Evolutionary conservation across 2,797 vertebrate genomes (phyloP).

Genomic region (Brachyrhaphis roseni): DNA sequence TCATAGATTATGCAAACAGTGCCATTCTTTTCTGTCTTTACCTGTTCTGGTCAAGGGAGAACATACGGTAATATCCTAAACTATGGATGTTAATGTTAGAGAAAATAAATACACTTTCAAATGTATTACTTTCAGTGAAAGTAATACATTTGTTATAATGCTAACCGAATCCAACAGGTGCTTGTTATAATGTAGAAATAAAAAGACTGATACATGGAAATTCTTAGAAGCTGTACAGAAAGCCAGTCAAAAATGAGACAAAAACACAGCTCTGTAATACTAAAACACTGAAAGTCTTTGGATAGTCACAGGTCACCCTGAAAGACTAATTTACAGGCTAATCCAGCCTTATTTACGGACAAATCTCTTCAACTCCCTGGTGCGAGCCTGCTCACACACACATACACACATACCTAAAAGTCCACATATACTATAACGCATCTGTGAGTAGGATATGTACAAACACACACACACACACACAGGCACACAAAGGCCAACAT

Average conservation of each 20-base stretch:
- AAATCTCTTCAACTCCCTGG: constrained; percentile 35
- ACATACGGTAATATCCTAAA: not conserved
- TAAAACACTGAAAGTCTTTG: not conserved
- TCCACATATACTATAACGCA: constrained; percentile 8
- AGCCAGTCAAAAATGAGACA: constrained; percentile 13
- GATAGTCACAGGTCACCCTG: constrained; percentile 30
- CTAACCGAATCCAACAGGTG: not conserved
- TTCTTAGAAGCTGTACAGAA: constrained; percentile 15
- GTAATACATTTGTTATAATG: too few relatives aligned
- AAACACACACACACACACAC: constrained; percentile 19
- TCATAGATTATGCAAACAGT: not conserved
- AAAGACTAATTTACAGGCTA: constrained; percentile 48
- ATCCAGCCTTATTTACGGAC: constrained; percentile 44
- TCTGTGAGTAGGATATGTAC: constrained; percentile 4
- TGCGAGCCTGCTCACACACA: constrained; percentile 18
- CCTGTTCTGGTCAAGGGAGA: not conserved
- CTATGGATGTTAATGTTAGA: not conserved
- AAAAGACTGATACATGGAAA: not conserved
- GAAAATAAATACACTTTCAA: not conserved
- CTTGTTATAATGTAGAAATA: constrained; percentile 17
- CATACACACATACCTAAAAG: not conserved
- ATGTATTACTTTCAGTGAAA: not conserved
- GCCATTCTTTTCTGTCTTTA: not conserved
- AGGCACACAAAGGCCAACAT: constrained; percentile 37
- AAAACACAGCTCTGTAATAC: not conserved